phyloP scores from a whole-genome alignment of 2,797 vertebrate genomes.

The Molossus molossus region DNA sequence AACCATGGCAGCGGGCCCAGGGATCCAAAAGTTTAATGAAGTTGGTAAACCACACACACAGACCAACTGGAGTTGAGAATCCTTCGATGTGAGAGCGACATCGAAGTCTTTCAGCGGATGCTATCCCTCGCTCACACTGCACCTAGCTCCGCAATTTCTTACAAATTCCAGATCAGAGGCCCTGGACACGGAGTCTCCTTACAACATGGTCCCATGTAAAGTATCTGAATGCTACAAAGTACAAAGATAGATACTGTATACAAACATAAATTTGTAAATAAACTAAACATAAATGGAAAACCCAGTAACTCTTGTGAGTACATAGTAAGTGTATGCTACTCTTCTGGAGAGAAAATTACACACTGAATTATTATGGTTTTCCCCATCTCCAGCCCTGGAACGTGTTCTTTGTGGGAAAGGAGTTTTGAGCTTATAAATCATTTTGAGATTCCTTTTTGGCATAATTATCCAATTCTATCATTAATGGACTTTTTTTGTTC shows the following conservation, averaged over 20 bases:
- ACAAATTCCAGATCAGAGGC: neutral
- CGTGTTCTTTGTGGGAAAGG: neutral
- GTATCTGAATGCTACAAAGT: neutral
- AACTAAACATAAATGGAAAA: neutral
- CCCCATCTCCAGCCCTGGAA: neutral
- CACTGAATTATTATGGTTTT: neutral
- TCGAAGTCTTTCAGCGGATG: neutral
- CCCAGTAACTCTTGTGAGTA: neutral
- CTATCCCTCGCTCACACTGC: neutral
- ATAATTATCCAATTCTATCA: neutral
- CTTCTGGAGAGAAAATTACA: neutral
- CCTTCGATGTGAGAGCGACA: neutral
- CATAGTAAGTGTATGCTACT: neutral
- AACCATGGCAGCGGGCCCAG: neutral
- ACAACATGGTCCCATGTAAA: neutral
- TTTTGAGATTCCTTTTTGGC: slow-evolving; percentile 10
- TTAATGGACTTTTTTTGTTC: neutral
- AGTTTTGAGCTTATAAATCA: slow-evolving; percentile 26
- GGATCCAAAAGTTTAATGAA: neutral
- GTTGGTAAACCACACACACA: neutral
- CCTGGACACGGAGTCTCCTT: neutral
- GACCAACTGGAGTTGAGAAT: neutral
- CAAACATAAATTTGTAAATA: neutral
- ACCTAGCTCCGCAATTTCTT: neutral
- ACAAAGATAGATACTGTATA: neutral